Base-by-base conservation (phyloP, 1,140 invertebrate genomes). In the Himalopsyche phryganea region DNA sequence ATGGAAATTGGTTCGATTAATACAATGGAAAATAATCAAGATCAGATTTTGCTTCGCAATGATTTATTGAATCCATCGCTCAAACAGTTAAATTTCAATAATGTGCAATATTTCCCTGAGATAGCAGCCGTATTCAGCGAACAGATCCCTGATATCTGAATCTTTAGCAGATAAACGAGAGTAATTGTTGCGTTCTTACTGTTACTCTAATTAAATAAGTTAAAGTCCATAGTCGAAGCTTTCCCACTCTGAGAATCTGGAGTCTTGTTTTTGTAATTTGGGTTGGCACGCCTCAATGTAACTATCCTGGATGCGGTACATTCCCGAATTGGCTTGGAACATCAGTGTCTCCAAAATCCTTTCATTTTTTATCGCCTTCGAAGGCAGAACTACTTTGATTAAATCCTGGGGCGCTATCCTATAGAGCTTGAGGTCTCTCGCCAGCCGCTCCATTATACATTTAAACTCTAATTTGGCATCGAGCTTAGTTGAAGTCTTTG, bases 341-440 rank as follows among this genome's bases (percentile, higher is more conserved):
- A 94, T 92, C 18, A 96, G 77, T 0, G 93, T 96, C 73, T 94
- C 92, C 57, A 96, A 80, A 58, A 96, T 96, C 23, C 89, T 81
- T 70, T 96, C 92, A 72, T 96, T 94, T 68, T 90, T 93, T 62
- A 96, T 94, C 11, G 92, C 91, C 73, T 95, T 96, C 35, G 91
- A 92, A 38, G 92, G 93, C 60, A 96, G 75, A 35, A 96, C 92
- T 63, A 94, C 88, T 79, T 92, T 94, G 51, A 96, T 92, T 41
- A 96, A 81, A 76, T 96, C 92, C 67, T 94, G 91, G 4, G 92
- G 92, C 50, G 92, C 90, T 69, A 96, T 96, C 68, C 90, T 86
- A 66, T 94, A 89, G 19, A 95, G 75, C 74, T 95, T 94, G 5
- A 96, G 78, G 71, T 96, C 92, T 60, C 89, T 82, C 23, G 91